These are phyloP conservation scores for Dysidea cf. avara DNA, from an alignment of 37 sponge, comb jelly and placozoan genomes.

Conservation along the genomic window DNA sequence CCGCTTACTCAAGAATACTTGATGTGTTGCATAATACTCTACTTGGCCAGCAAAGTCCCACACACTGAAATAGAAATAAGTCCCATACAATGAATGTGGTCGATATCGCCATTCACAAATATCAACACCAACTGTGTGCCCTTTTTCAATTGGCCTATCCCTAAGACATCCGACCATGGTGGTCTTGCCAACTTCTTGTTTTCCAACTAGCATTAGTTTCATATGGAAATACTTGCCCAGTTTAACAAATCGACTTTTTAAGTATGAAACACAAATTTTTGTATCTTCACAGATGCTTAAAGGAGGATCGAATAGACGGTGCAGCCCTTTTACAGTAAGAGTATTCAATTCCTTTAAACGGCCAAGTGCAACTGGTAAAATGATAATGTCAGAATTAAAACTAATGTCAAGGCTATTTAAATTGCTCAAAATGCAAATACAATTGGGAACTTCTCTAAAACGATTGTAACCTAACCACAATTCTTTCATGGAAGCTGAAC, in stretches of 20 bases:
- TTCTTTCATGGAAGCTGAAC: conserved; percentile 55
- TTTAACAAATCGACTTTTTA: conserved; percentile 77
- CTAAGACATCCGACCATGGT: conserved; percentile 86
- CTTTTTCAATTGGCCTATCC: conserved; percentile 46
- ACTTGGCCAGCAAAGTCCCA: conserved; percentile 98
- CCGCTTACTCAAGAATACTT: conserved; percentile 88
- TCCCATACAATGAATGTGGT: conserved; percentile 36
- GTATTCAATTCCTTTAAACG: conserved; percentile 48
- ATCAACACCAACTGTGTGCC: conserved; percentile 94
- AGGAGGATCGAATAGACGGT: conserved; percentile 83
- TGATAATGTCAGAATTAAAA: conserved; percentile 68
- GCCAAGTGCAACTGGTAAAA: conserved; percentile 82
- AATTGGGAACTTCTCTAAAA: conserved; percentile 63
- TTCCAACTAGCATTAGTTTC: conserved; percentile 95
- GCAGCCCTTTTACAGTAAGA: conserved; percentile 51
- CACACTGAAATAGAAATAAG: conserved; percentile 75
- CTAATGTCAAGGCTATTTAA: conserved; percentile 63
- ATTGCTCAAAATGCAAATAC: conserved; percentile 74
- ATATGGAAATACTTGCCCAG: conserved; percentile 79
- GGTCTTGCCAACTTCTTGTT: conserved; percentile 82
- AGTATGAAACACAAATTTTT: conserved; percentile 69
- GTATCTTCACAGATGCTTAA: conserved; percentile 47
- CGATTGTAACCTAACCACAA: conserved; percentile 73
- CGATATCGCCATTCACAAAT: conserved; percentile 79
- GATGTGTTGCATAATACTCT: conserved; percentile 95